Evolutionary conservation across 2,113 vertebrate species (phyloP).

Genomic region (Stigmatopora argus): DNA sequence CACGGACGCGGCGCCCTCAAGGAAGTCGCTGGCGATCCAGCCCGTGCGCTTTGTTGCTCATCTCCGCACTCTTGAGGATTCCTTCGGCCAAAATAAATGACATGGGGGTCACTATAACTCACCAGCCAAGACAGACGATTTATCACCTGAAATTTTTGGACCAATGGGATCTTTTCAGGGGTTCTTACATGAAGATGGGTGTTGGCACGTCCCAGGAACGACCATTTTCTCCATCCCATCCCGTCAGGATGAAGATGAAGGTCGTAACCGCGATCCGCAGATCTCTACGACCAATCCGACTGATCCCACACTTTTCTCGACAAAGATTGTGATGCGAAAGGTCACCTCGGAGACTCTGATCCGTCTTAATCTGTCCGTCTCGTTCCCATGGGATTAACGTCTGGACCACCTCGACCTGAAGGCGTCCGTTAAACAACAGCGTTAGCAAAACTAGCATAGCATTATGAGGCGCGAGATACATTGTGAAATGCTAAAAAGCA

Average conservation of each 20-base stretch:
- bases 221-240: neutral
- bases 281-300: conserved; percentile 34
- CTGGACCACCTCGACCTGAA: conserved; percentile 32
- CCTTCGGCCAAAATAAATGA: no score
- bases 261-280: conserved; percentile 18
- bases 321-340: conserved; percentile 22
- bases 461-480: neutral
- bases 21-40: neutral
- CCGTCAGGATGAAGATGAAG: conserved; percentile 16
- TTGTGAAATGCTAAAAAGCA: no score
- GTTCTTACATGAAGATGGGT: neutral
- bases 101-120: neutral
- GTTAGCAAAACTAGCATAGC: neutral
- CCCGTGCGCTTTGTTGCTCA: no score
- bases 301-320: conserved; percentile 14
- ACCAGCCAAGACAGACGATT: neutral
- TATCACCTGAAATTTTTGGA: neutral
- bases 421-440: neutral
- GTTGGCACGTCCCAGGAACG: conserved; percentile 6
- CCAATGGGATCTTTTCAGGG: neutral
- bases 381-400: conserved; percentile 47
- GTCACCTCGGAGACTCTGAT: conserved; percentile 40
- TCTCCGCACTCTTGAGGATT: no score
- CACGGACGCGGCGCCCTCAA: conserved; percentile 9
- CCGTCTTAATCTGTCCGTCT: conserved; percentile 52